These are phyloP conservation scores for Lophius piscatorius DNA, from an alignment of 2,113 vertebrate genomes.

Conservation along the genomic window DNA sequence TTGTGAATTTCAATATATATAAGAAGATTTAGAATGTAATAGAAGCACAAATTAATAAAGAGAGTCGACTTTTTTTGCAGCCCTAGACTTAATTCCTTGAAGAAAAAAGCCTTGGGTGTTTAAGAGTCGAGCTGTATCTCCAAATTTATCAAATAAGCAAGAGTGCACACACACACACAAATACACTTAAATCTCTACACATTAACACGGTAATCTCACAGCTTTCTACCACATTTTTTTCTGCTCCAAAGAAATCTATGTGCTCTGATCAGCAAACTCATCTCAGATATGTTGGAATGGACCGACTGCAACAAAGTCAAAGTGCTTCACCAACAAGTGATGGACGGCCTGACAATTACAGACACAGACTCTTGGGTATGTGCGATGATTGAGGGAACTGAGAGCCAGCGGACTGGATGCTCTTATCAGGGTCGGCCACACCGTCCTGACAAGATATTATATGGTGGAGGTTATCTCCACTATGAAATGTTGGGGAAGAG, in stretches of 20 bases:
- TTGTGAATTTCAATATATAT: no score
- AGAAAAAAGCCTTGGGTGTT: background rate
- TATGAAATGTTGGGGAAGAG: slow-evolving; percentile 44
- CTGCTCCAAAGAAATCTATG: background rate
- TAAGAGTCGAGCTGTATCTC: slow-evolving; percentile 5
- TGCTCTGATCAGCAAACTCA: slow-evolving; percentile 26
- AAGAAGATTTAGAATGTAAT: no score
- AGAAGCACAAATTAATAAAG: no score
- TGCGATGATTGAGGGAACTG: slow-evolving; percentile 52
- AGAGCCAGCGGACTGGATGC: slow-evolving; percentile 31
- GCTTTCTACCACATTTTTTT: background rate
- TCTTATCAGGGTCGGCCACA: slow-evolving; percentile 75
- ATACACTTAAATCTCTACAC: slow-evolving; percentile 22
- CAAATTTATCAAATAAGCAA: background rate
- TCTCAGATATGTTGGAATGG: slow-evolving; percentile 41
- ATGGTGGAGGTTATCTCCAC: slow-evolving; percentile 55
- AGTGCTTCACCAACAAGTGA: slow-evolving; percentile 38
- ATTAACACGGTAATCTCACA: background rate
- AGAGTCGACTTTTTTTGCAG: background rate
- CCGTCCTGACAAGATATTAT: slow-evolving; percentile 58
- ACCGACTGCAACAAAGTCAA: slow-evolving; percentile 45
- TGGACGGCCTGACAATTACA: slow-evolving; percentile 46
- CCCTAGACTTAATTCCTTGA: background rate
- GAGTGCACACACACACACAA: background rate
- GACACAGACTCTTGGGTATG: slow-evolving; percentile 44